phyloP scores from a whole-genome alignment of 1,140 invertebrate genomes.

The Danaus melanippus region DNA sequence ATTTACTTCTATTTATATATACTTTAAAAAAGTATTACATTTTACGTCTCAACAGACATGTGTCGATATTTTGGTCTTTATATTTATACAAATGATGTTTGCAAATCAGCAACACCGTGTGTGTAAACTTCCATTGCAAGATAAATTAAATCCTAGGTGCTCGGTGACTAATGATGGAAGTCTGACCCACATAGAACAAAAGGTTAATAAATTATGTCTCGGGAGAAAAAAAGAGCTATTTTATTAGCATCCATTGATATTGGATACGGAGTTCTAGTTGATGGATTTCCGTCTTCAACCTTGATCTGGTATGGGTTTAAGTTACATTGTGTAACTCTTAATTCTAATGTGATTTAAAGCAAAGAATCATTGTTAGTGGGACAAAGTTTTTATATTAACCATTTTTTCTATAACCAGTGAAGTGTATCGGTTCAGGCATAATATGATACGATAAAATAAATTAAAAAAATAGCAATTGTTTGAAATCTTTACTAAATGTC shows the following conservation, averaged over 20 bases:
- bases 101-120: too few relatives aligned
- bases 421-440: too few relatives aligned
- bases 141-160: constrained; percentile 18
- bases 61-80: too few relatives aligned
- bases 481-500: too few relatives aligned
- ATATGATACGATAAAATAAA: too few relatives aligned
- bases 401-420: too few relatives aligned
- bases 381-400: too few relatives aligned
- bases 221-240: constrained; percentile 51
- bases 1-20: too few relatives aligned
- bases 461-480: too few relatives aligned
- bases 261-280: constrained; percentile 23
- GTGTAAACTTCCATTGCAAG: background rate
- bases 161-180: constrained; percentile 33
- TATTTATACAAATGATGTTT: too few relatives aligned
- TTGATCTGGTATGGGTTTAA: constrained; percentile 29
- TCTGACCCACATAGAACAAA: constrained; percentile 56
- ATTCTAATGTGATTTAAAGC: constrained; percentile 12
- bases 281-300: constrained; percentile 33
- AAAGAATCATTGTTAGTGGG: background rate
- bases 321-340: constrained; percentile 16
- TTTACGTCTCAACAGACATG: too few relatives aligned
- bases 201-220: constrained; percentile 51
- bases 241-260: constrained; percentile 34
- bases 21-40: too few relatives aligned